phyloP scores from a whole-genome alignment of 2,888 invertebrate species.

The Coremacera marginata region DNA sequence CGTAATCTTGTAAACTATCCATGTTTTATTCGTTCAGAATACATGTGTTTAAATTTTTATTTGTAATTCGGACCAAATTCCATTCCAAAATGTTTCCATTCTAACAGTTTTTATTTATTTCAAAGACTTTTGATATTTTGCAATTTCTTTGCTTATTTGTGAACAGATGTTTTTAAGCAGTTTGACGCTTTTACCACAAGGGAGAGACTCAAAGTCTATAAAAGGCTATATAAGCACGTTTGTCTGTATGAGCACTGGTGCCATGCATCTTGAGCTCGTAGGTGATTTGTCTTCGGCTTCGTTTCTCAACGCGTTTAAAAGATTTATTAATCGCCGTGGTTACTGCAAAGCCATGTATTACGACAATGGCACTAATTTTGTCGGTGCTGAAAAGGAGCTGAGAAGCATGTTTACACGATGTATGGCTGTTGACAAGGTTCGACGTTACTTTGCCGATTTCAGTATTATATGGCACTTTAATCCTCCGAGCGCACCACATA shows the following conservation, averaged over 20 bases:
- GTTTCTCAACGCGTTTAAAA: not conserved
- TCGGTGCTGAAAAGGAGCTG: slow-evolving; percentile 19
- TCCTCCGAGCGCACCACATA: slow-evolving; percentile 13
- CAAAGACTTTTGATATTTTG: too few relatives aligned
- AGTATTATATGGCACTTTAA: slow-evolving; percentile 31
- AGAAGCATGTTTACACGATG: not conserved
- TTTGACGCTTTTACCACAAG: too few relatives aligned
- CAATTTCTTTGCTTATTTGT: too few relatives aligned
- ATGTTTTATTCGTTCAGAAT: too few relatives aligned
- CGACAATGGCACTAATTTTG: slow-evolving; percentile 25
- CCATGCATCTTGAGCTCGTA: slow-evolving; percentile 29
- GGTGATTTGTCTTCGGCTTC: slow-evolving; percentile 13
- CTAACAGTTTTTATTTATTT: too few relatives aligned
- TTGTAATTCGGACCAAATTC: too few relatives aligned
- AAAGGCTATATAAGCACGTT: slow-evolving; percentile 18
- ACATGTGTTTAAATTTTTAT: too few relatives aligned
- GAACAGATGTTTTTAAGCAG: too few relatives aligned
- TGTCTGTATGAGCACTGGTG: slow-evolving; percentile 16
- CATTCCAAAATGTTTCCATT: too few relatives aligned
- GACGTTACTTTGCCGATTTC: not conserved
- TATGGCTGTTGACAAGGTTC: not conserved
- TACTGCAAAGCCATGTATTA: not conserved
- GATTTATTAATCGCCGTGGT: not conserved
- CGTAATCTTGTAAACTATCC: too few relatives aligned
- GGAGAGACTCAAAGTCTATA: slow-evolving; percentile 13